Conservation (phyloP, 2,888 invertebrate genomes). For the Torymus aiolomorphi region DNA sequence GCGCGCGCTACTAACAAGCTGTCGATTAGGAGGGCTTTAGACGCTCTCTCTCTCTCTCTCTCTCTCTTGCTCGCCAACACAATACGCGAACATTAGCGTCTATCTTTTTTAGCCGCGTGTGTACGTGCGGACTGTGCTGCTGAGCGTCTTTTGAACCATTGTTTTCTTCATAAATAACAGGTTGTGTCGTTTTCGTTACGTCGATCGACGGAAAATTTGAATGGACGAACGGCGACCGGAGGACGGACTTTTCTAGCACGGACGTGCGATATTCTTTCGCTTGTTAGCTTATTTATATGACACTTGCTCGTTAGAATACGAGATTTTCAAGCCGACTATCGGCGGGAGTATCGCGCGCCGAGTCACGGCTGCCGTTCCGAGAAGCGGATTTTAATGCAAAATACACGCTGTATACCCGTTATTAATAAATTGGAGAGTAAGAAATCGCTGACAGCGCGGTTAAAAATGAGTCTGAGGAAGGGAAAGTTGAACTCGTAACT, state of each 20-base stretch:
- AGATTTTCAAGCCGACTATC: not conserved
- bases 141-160: slow-evolving; percentile 7
- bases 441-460: too few species aligned
- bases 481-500: too few species aligned
- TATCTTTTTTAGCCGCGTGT: slow-evolving; percentile 18
- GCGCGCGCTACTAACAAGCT: slow-evolving; percentile 48
- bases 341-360: not conserved
- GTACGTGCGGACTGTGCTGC: not conserved
- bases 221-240: not conserved
- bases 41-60: not conserved
- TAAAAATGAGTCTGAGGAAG: too few species aligned
- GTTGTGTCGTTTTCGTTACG: not conserved
- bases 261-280: too few species aligned
- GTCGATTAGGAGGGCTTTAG: slow-evolving; percentile 50
- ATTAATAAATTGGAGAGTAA: too few species aligned
- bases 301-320: too few species aligned
- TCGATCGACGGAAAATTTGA: slow-evolving; percentile 25
- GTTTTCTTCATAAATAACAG: slow-evolving; percentile 25
- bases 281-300: too few species aligned
- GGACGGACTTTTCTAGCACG: too few species aligned
- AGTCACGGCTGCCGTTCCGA: too few species aligned
- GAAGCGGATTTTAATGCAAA: too few species aligned
- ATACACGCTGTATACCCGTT: too few species aligned
- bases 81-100: slow-evolving; percentile 43
- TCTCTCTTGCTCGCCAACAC: slow-evolving; percentile 29